Evolutionary conservation across 2,888 invertebrate genomes (phyloP), one percentile per base, ranked within the genome.

Genomic region (Cheilosia variabilis): DNA sequence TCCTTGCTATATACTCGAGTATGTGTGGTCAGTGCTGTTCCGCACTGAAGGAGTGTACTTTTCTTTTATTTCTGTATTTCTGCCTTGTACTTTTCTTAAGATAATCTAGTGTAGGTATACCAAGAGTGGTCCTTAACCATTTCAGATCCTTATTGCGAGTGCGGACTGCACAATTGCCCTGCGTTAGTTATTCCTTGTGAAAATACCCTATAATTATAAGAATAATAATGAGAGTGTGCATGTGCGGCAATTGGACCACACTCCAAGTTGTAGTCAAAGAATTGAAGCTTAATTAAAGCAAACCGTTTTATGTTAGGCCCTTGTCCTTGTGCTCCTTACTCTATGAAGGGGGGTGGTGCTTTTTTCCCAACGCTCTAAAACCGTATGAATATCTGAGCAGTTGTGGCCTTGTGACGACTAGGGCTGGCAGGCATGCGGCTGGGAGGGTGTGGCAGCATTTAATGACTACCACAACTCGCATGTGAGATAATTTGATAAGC

Each of bases 401-500:
- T 62, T 66, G 47, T 27, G 63, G 45, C 22, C 37, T 34, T 7
- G 31, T 19, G 6, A 13, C 15, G 24, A 6, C 45, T 24, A 27
- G 43, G 41, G 27, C 17, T 55, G 31, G 5, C 15, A 24, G 43
- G n/a, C 19, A 31, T 7, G 7, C n/a, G 50, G 66, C 9, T 47
- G 34, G 37, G n/a, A 60, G 47, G 69, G 47, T 66, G 78, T 62
- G 62, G 69, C 62, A 55, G 41, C 63, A 19, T 69, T 62, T 63
- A 78, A 69, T 69, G 63, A 47, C 77, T 22, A 10, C 50, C 27
- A 15, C 24, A 27, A 78, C 63, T 55, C 63, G 69, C 62, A 71
- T 78, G 63, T 60, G 68, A 69, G 69, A 50, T 78, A 78, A 78
- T 78, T 78, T 78, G 47, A 63, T 71, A 57, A 78, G 57, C 69